phyloP scores from a whole-genome alignment of 2,113 vertebrate species.

The Bambusicola thoracicus region DNA sequence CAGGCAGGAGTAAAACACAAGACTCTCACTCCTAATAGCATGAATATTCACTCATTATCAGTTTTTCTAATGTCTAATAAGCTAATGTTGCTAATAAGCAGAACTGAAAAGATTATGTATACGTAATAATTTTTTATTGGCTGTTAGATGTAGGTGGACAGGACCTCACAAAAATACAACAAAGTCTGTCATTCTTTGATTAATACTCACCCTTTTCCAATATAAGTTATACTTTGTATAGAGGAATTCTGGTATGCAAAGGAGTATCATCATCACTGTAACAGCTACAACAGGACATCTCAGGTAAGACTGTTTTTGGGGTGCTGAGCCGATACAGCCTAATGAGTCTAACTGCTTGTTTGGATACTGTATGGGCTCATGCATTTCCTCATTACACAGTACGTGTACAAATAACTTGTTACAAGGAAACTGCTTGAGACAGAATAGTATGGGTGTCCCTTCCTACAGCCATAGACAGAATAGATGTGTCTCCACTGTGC shows the following conservation, averaged over 20 bases:
- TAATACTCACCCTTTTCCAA: not conserved
- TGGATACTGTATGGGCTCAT: not conserved
- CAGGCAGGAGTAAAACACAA: not conserved
- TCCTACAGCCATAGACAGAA: not conserved
- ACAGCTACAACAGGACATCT: not conserved
- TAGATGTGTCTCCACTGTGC: not conserved
- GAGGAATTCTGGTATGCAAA: not conserved
- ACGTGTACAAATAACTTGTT: not conserved
- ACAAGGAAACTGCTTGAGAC: not conserved
- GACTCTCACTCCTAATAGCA: not conserved
- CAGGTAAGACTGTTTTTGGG: not conserved
- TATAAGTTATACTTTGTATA: not conserved
- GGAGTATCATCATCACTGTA: not conserved
- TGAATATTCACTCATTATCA: not conserved
- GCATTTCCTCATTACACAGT: not conserved
- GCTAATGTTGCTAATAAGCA: not conserved
- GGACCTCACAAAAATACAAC: not conserved
- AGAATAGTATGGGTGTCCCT: not conserved
- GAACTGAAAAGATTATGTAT: not conserved
- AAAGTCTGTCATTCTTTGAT: not conserved
- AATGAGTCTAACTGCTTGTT: not conserved
- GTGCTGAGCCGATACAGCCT: not conserved
- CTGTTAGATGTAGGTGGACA: not conserved
- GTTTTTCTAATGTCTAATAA: not conserved
- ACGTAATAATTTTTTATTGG: not conserved